These are phyloP conservation scores for Bombycilla garrulus DNA, from an alignment of 2,113 vertebrate genomes.

Conservation along the genomic window DNA sequence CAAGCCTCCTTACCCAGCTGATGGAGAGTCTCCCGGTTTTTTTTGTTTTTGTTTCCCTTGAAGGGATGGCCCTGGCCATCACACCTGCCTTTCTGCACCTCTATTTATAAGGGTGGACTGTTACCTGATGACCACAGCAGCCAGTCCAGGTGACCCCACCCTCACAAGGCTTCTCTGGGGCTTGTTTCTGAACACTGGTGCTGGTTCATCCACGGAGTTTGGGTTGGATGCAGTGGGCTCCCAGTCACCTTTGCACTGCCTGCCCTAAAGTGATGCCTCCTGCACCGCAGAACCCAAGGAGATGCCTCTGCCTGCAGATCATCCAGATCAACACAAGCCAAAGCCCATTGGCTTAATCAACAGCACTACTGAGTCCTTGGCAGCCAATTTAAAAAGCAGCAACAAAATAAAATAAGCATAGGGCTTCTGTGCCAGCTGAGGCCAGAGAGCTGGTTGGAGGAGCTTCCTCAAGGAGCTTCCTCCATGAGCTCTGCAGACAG, in stretches of 20 bases:
- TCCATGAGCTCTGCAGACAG: neutral
- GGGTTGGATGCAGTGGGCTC: neutral
- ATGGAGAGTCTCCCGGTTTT: neutral
- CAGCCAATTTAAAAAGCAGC: neutral
- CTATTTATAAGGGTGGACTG: neutral
- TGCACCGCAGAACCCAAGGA: fast-evolving
- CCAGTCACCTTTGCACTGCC: neutral
- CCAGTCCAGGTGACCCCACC: neutral
- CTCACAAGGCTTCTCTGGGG: neutral
- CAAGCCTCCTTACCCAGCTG: neutral
- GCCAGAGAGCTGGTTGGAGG: neutral
- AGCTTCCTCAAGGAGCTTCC: neutral
- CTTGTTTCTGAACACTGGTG: neutral
- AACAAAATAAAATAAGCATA: neutral
- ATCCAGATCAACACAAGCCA: neutral
- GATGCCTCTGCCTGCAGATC: neutral
- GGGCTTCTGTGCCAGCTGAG: neutral
- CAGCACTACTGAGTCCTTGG: neutral
- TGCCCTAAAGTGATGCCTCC: neutral
- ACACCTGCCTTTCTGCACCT: neutral
- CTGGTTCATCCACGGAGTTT: neutral
- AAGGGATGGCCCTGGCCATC: neutral
- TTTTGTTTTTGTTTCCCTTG: neutral
- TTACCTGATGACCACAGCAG: neutral
- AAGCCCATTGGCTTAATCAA: neutral